Percentiles rank a stretch among this genome's conserved stretches.
These are phyloP conservation scores for Cancer borealis DNA, from an alignment of 2,888 invertebrate genomes.

Conservation along the genomic window DNA sequence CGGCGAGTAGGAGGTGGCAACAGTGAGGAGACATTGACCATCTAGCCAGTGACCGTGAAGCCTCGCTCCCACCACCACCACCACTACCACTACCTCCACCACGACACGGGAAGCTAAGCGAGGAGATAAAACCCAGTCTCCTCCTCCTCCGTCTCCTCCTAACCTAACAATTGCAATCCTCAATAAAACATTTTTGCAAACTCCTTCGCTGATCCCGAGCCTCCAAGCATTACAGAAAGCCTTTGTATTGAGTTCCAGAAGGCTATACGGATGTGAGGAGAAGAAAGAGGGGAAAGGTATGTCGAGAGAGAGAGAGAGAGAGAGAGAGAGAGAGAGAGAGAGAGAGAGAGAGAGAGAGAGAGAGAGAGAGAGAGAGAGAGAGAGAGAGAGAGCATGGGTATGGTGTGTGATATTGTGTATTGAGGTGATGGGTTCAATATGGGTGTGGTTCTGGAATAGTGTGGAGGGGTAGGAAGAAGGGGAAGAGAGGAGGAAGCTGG, in stretches of 20 bases:
- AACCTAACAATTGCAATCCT: not conserved
- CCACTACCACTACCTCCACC: not conserved
- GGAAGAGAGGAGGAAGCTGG: not conserved
- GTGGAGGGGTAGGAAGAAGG: not conserved
- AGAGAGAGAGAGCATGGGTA: not conserved
- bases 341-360: not conserved
- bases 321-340: no score
- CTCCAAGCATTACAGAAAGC: no score
- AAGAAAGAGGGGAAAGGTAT: no score
- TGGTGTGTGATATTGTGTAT: not conserved
- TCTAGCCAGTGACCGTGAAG: slow-evolving; percentile 34
- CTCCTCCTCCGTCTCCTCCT: not conserved
- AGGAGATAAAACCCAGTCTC: not conserved
- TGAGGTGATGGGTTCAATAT: not conserved
- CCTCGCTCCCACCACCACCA: slow-evolving; percentile 21
- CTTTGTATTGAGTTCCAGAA: no score
- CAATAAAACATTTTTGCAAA: not conserved
- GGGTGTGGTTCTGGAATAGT: not conserved
- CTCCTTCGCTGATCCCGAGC: no score
- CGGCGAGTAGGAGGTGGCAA: not conserved
- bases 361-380: not conserved
- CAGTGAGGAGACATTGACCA: slow-evolving; percentile 32
- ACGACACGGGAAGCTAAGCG: not conserved
- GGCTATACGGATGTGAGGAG: no score
- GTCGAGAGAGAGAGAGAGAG: no score